A percentile compares a stretch with the other conserved stretches of the same genome.
phyloP scores from a whole-genome alignment of 2,888 invertebrate species.

The Clusia tigrina region DNA sequence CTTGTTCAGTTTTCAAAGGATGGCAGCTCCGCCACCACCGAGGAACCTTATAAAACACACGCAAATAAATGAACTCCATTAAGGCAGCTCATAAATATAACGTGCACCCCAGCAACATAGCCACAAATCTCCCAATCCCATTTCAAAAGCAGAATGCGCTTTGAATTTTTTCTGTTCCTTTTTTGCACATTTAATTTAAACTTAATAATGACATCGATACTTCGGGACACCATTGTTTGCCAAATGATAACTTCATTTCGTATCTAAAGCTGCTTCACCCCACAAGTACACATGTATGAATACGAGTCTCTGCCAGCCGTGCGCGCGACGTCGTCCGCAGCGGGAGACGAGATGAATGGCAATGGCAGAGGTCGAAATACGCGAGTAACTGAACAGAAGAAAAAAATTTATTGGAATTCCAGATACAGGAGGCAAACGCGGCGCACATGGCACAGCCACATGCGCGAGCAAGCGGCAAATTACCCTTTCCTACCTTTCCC shows the following conservation, averaged over 20 bases:
- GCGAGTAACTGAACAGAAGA: neutral
- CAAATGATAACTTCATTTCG: slow-evolving; percentile 54
- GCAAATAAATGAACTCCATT: slow-evolving; percentile 45
- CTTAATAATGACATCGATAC: slow-evolving; percentile 53
- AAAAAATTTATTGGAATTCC: neutral
- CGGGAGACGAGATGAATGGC: slow-evolving; percentile 15
- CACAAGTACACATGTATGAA: neutral
- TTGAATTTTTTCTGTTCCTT: slow-evolving; percentile 1
- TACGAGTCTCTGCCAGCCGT: neutral
- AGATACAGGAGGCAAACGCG: neutral
- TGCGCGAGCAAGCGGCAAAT: slow-evolving; percentile 9
- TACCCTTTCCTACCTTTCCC: slow-evolving; percentile 7
- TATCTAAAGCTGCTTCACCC: no score
- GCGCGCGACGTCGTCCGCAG: slow-evolving; percentile 11
- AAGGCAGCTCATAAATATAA: slow-evolving; percentile 51
- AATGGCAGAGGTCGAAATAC: neutral
- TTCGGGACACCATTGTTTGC: slow-evolving; percentile 45
- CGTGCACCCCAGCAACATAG: neutral
- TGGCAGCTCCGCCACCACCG: neutral
- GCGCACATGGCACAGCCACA: neutral
- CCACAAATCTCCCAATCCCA: neutral
- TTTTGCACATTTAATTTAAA: slow-evolving; percentile 43
- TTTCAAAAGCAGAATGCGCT: neutral
- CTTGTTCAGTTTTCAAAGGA: no score
- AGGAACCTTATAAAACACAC: neutral